A percentile compares a stretch with the other conserved stretches of the same genome.
Evolutionary conservation across 2,888 invertebrate genomes (phyloP).

Genomic region (Panorpa germanica): DNA sequence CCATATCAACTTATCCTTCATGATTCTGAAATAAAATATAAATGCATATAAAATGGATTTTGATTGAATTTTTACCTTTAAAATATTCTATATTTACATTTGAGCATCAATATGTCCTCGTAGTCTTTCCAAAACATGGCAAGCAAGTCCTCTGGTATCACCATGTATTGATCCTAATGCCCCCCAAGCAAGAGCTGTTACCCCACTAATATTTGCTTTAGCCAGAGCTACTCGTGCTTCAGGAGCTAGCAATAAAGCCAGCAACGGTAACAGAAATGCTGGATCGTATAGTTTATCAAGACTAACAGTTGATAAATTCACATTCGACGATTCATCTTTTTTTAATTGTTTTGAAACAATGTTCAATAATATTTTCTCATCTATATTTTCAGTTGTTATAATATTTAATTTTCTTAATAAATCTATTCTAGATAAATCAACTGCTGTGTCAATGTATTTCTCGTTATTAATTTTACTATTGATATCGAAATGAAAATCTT

Average conservation of each 20-base stretch:
- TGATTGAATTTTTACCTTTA: slow-evolving; percentile 4
- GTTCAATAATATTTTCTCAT: no score
- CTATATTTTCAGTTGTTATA: no score
- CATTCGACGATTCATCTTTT: no score
- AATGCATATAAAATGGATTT: slow-evolving; percentile 13
- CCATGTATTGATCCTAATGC: slow-evolving; percentile 49
- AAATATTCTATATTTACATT: slow-evolving; percentile 26
- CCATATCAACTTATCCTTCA: slow-evolving; percentile 45
- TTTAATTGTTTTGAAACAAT: no score
- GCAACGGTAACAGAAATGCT: slow-evolving; percentile 57
- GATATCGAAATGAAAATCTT: no score
- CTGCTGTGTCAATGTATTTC: slow-evolving; percentile 15
- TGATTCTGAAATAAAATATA: slow-evolving; percentile 17
- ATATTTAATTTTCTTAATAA: no score
- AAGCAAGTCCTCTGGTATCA: slow-evolving; percentile 50
- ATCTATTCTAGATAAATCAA: slow-evolving; percentile 15
- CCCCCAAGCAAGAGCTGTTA: slow-evolving; percentile 47
- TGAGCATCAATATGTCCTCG: slow-evolving; percentile 53
- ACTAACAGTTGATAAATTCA: slow-evolving; percentile 5
- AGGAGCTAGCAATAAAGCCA: slow-evolving; percentile 54
- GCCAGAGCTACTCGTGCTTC: slow-evolving; percentile 55
- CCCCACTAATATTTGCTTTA: slow-evolving; percentile 46
- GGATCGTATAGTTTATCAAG: slow-evolving; percentile 53
- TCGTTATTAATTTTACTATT: no score
- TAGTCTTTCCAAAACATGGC: slow-evolving; percentile 53